Evolutionary conservation across 2,113 vertebrate genomes (phyloP), one percentile per base, ranked within the genome.

Genomic region (Microcebus griseorufus): DNA sequence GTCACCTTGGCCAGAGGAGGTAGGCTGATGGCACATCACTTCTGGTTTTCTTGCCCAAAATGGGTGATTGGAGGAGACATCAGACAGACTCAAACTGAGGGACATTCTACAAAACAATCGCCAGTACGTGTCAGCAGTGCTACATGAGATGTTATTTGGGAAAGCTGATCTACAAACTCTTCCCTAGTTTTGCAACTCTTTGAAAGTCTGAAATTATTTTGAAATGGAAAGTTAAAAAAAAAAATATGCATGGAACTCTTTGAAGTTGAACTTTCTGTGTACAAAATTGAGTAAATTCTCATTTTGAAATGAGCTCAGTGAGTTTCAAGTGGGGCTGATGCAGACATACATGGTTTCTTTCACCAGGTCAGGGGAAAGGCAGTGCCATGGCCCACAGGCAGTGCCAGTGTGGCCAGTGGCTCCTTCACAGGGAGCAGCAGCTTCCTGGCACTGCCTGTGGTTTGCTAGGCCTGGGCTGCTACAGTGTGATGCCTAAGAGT

Each of bases 161-260:
- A 81, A 88, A 93, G 67, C 9, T 39, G 64, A 58, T 11, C 22
- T 34, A 29, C 1, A 6, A 32, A 23, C 60, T 45, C 13, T 42
- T 9, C 13, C n/a, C 37, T 73, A 18, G 42, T 64, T n/a, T 62
- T 75, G 32, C 25, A 88, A 14, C 51, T 69, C 85, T 55, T 27
- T 58, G 73, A 60, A 79, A 85, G 37, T 81, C 83, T 80, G 89
- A 73, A 76, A 62, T 81, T 60, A 92, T 29, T 90, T 93, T 64
- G 60, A 75, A 89, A 55, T 37, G 37, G 70, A 81, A 88, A 20
- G 16, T 45, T 83, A 2, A 20, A 34, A 69, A 60, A 37, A 23
- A 34, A 23, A 34, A 25, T 78, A 29, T 2, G 17, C 34, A 58
- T 48, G 45, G 70, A 53, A 45, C 8, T 67, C 12, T 83, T 39